Evolutionary conservation across 1,140 invertebrate genomes (phyloP).

Genomic region (Orius laevigatus): DNA sequence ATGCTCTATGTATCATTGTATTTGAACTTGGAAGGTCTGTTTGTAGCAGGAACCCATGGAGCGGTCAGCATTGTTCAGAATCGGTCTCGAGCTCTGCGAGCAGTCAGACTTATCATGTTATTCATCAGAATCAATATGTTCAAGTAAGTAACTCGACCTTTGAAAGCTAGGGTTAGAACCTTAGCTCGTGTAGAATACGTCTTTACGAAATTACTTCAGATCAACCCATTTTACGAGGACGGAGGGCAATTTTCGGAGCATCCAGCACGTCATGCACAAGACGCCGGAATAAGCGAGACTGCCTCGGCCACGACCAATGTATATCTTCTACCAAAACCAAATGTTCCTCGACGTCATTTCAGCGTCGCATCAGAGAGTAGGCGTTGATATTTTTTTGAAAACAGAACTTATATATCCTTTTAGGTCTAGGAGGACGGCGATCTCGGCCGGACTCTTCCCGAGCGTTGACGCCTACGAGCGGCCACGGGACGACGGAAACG

Average conservation of each 20-base stretch:
- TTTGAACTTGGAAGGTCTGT: neutral
- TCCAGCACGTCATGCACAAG: too few species aligned
- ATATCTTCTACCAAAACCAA: too few species aligned
- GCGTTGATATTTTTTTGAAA: neutral
- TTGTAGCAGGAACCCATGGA: constrained; percentile 10
- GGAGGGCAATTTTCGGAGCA: too few species aligned
- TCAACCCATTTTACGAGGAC: too few species aligned
- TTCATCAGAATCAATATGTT: constrained; percentile 8
- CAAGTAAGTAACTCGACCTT: constrained; percentile 9
- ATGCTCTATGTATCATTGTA: neutral
- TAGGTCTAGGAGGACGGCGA: too few species aligned
- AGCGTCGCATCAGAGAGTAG: too few species aligned
- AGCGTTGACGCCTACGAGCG: constrained; percentile 1
- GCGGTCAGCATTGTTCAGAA: constrained; percentile 5
- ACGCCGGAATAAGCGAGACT: too few species aligned
- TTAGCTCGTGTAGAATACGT: too few species aligned
- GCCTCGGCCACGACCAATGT: too few species aligned
- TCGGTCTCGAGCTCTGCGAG: constrained; percentile 9
- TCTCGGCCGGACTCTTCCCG: neutral
- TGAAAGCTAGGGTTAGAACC: too few species aligned
- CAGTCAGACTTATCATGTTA: constrained; percentile 11
- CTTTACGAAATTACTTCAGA: too few species aligned
- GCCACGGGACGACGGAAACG: neutral
- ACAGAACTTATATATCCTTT: neutral
- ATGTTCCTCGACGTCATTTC: too few species aligned